Evolutionary conservation across 2,797 vertebrate species (phyloP).

Genomic region (Sebastes oblongus): DNA sequence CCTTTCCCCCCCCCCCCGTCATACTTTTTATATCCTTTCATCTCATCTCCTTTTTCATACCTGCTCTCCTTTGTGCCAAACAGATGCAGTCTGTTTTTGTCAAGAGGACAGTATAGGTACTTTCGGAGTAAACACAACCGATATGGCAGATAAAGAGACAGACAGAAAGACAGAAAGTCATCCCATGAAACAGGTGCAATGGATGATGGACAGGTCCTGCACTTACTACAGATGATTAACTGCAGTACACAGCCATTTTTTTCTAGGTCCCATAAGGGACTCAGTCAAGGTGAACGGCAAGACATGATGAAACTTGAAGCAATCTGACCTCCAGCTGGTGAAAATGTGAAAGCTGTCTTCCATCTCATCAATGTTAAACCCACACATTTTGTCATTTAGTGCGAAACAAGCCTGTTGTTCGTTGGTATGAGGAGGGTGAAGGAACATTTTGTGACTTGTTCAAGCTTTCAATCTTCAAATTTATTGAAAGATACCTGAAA

Average conservation of each 20-base stretch:
- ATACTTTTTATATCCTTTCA: slow-evolving; percentile 30
- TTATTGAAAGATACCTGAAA: slow-evolving; percentile 30
- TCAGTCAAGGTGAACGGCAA: slow-evolving; percentile 70
- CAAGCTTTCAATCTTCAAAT: slow-evolving; percentile 7
- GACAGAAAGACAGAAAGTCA: slow-evolving; percentile 23
- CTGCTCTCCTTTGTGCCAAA: slow-evolving; percentile 14
- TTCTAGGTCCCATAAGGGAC: slow-evolving; percentile 43
- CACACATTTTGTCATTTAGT: slow-evolving; percentile 47
- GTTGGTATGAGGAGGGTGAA: background rate
- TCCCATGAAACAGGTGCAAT: slow-evolving; percentile 37
- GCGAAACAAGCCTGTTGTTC: slow-evolving; percentile 25
- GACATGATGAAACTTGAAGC: slow-evolving; percentile 80
- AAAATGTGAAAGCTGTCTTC: slow-evolving; percentile 52
- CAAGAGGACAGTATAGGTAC: slow-evolving; percentile 45
- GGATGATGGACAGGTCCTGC: slow-evolving; percentile 59
- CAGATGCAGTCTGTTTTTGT: slow-evolving; percentile 35
- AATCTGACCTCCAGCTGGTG: slow-evolving; percentile 69
- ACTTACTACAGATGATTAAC: slow-evolving; percentile 64
- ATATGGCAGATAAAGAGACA: slow-evolving; percentile 38
- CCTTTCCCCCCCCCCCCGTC: background rate
- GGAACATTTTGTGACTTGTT: slow-evolving; percentile 17
- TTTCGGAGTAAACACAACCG: slow-evolving; percentile 43
- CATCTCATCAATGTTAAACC: slow-evolving; percentile 40
- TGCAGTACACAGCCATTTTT: slow-evolving; percentile 47
- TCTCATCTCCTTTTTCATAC: slow-evolving; percentile 11